Base-by-base conservation (phyloP, 2,797 vertebrate genomes). In the Scleropages formosus region DNA sequence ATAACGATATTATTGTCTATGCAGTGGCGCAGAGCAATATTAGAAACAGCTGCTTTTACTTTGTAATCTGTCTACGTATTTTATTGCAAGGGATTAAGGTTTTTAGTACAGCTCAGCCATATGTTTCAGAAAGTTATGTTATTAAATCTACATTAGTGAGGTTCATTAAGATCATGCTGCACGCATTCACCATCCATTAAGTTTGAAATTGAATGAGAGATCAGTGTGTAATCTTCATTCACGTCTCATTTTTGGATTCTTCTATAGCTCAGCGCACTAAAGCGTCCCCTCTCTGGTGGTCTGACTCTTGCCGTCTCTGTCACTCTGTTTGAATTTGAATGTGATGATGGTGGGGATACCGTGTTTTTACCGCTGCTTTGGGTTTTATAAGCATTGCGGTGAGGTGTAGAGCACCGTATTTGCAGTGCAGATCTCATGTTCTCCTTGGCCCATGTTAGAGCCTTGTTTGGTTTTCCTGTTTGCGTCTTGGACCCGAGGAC, bases 51-150 rank as follows among this genome's bases (percentile, higher is more conserved):
- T 39, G 62, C 39, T 59, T 64, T 15, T 64, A 22, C 46, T 47
- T n/a, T n/a, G 26, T 65, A 24, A 66, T 75, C 63, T 39, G 64
- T 66, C 22, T 44, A 46, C 49, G 8, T 71, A 47, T 65, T 65
- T 66, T 65, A 65, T 22, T 62, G 18, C 31, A 46, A 2, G 3
- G 12, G 61, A 53, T 74, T 53, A 51, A 31, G 73, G 16, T 47
- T 74, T 56, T 61, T 13, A 39, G 31, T 56, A 16, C 49, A 56
- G 10, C 49, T 65, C 31, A 47, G 65, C 49, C 26, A 64, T 63
- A 26, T 74, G 22, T 53, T 65, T 65, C 44, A 16, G 8, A 51
- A 65, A 64, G 73, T 15, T 31, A 53, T 26, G 22, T 56, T 66
- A 66, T 56, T 44, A 58, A 16, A 63, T 53, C 24, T n/a, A 24